Evolutionary conservation across 2,888 invertebrate species (phyloP).

Genomic region (Urechis unicinctus): DNA sequence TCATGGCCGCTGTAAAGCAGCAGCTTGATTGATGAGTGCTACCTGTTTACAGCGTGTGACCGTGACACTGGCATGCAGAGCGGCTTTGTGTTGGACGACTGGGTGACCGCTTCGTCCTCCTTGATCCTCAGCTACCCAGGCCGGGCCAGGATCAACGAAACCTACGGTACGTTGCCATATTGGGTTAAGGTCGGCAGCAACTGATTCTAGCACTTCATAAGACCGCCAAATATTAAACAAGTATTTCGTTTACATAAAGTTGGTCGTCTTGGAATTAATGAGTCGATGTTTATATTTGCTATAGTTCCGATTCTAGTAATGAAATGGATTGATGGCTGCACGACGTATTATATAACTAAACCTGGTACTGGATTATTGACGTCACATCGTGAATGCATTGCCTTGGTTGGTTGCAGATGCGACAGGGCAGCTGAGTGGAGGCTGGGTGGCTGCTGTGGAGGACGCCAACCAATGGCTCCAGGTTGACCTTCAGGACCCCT

Average conservation of each 20-base stretch:
- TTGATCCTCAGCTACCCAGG: conserved; percentile 16
- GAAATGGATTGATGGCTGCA: no score
- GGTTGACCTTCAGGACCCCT: conserved; percentile 24
- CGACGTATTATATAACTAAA: no score
- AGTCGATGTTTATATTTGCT: background rate
- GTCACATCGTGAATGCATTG: no score
- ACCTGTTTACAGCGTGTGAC: conserved; percentile 22
- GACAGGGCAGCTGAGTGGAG: conserved; percentile 22
- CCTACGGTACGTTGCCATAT: background rate
- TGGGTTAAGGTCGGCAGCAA: no score
- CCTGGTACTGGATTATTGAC: no score
- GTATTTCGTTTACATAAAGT: no score
- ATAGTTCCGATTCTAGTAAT: background rate
- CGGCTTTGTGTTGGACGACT: conserved; percentile 27
- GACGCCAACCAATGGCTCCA: conserved; percentile 31
- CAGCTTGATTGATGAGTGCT: background rate
- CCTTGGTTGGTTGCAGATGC: background rate
- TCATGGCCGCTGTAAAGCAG: background rate
- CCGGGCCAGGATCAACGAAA: conserved; percentile 23
- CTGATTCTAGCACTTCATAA: no score
- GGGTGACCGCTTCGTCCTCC: conserved; percentile 26
- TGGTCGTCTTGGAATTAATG: no score
- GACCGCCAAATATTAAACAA: no score
- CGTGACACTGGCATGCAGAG: conserved; percentile 24
- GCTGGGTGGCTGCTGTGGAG: conserved; percentile 33